Evolutionary conservation across 2,888 invertebrate species (phyloP).

Genomic region (Monochamus alternatus): DNA sequence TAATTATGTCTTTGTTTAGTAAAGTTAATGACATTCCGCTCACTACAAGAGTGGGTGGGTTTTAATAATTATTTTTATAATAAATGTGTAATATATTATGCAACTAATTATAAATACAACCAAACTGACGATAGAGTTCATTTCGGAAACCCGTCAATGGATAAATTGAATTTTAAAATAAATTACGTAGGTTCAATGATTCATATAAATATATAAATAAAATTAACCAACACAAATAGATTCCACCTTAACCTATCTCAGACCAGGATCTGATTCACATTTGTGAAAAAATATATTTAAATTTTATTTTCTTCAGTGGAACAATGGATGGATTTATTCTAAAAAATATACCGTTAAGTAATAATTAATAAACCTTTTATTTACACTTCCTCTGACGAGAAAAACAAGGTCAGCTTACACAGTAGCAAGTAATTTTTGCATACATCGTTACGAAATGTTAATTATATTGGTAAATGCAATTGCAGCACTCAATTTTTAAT

Average conservation of each 20-base stretch:
- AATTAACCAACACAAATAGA: background rate
- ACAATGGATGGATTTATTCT: background rate
- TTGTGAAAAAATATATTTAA: background rate
- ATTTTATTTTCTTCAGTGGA: background rate
- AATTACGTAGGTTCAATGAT: conserved; percentile 10
- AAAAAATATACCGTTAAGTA: background rate
- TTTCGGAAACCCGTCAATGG: background rate
- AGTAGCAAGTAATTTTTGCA: background rate
- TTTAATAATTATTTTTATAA: too few species aligned
- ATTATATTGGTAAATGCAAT: too few species aligned
- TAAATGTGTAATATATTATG: too few species aligned
- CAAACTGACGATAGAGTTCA: background rate
- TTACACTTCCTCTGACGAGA: background rate
- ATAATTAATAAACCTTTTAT: background rate
- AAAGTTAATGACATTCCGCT: too few species aligned
- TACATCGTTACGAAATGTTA: too few species aligned
- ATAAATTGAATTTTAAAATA: background rate
- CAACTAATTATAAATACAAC: too few species aligned
- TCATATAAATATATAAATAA: background rate
- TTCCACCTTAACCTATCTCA: background rate
- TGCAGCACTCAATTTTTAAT: too few species aligned
- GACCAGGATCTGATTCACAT: background rate
- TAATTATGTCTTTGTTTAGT: too few species aligned
- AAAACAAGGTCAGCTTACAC: background rate
- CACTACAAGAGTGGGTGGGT: too few species aligned